Base-by-base conservation (phyloP, 2,113 vertebrate species). In the Micromys minutus region DNA sequence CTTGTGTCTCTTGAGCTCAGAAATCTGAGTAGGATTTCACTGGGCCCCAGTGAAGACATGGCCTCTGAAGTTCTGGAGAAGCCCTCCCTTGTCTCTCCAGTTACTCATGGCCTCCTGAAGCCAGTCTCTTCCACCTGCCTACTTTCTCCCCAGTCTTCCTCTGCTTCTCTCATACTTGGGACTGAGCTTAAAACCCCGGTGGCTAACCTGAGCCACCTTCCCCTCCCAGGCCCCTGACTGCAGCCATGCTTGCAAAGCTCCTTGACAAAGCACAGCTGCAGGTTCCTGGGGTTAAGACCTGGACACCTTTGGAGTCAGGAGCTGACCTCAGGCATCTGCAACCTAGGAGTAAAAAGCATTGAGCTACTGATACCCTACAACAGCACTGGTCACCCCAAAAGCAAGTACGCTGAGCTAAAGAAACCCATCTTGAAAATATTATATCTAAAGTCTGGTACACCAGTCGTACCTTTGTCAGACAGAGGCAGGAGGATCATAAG, bases 71-170 rank as follows among this genome's bases (percentile, higher is more conserved):
- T 12, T 74, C 42, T 19, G 12, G 55, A 45, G 12, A 65, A 50
- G 7, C 61, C 24, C 22, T 61, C 34, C 67, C 36, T 59, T 31
- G 45, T 31, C 74, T 90, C 52, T 6, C 87, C 36, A 34, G 39
- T 1, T 1, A 3, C 85, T 21, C 0, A 29, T 0, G 50, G 76
- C n/a, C 31, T 26, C 19, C 76, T 12, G 12, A 16, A 47, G 3
- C 63, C 87, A 2, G 45, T 39, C 12, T n/a, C 83, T 91, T 85
- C 36, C 5, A 0, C 1, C 6, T 47, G 22, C 72, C 45, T 69
- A 21, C 24, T 72, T 34, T 4, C 19, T 47, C 52, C 15, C 13
- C 15, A 0, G 26, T 71, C 55, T 59, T 47, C 19, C 76, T 76
- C 52, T 26, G 34, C 21, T 10, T 76, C 29, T 34, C 8, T 4